Base-by-base conservation (phyloP, 2,113 vertebrate genomes). In the Gorsachius goisagi region DNA sequence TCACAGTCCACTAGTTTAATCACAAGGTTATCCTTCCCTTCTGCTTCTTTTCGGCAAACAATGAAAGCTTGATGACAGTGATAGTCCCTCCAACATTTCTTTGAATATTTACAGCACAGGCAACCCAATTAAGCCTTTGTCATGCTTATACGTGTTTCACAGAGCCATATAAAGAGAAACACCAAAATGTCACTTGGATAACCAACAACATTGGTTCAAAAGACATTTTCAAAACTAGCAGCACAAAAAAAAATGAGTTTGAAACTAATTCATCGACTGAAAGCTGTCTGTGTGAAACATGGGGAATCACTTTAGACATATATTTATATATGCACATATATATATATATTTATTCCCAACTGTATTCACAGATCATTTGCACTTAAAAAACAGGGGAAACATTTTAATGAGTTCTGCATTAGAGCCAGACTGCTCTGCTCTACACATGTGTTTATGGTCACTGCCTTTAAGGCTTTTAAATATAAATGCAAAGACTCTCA, bases 1-100 rank as follows among this genome's bases (percentile, higher is more conserved):
- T 91, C 67, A 92, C 64, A 93, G 95, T 93, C 79, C 64, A 63
- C 67, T 86, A 74, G 75, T 74, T 96, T 95, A 96, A 96, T 88
- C 75, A 78, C 72, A 64, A 92, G 75, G 52, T 84, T 90, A 86
- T 71, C 35, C 56, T 93, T 92, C 58, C 47, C 33, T 88, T 90
- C 75, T 83, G n/a, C 58, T 93, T 15, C 39, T 86, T 91, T 77
- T 81, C 79, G 86, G 50, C 32, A 83, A 69, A 78, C 49, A 88
- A 45, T 52, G 78, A 73, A 91, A 85, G 37, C 35, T 18, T 88
- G 75, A 76, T 55, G 60, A n/a, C 49, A 68, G 27, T 27, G 16
- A 63, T 12, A 60, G 59, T 44, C 16, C 28, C 39, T 76, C 16
- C 32, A 85, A 33, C 26, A 47, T 16, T 83, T 86, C 26, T 73